Evolutionary conservation across 2,113 vertebrate genomes (phyloP), one percentile per base, ranked within the genome.

Genomic region (Urocitellus parryii): DNA sequence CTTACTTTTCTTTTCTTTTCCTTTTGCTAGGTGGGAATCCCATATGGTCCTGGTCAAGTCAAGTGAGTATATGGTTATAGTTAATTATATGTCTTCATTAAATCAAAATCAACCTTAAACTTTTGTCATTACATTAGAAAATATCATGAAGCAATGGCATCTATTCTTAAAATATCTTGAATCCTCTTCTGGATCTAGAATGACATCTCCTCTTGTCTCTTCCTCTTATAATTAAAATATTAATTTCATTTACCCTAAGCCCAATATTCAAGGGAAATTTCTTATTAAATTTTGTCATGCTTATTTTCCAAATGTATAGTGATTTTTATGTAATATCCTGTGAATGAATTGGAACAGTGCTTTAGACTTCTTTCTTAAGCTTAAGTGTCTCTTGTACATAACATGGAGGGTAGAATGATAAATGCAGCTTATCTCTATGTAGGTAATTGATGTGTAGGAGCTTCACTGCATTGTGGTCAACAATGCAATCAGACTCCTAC

Each of bases 231-330:
- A 98, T 97, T 97, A 97, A 97, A 98, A 91, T 8, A 91, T 95
- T 96, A 96, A 96, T 98, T 96, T 95, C 94, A 97, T 96, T 97
- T 97, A 97, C 34, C 27, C 96, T 94, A 95, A 94, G 86, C 39
- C 37, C 51, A 89, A 96, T 91, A 93, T 97, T 96, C 91, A 96
- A 90, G 91, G 94, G 91, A 96, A 96, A 98, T 93, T 97, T 93
- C 96, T 94, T 93, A 91, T 96, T 95, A 91, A 96, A 96, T 97
- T 96, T 97, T 97, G 96, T 88, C 76, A 51, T 80, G 90, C 78
- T 80, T 96, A 73, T 91, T 98, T 97, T 97, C 34, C 91, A 97
- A 97, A 95, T 90, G 79, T 91, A 84, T 87, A 65, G 39, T n/a
- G 96, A 97, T 37, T 88, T 97, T 94, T 94, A 72, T 32, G 24